phyloP scores from a whole-genome alignment of 2,113 vertebrate species.

The Rhinolophus sinicus region DNA sequence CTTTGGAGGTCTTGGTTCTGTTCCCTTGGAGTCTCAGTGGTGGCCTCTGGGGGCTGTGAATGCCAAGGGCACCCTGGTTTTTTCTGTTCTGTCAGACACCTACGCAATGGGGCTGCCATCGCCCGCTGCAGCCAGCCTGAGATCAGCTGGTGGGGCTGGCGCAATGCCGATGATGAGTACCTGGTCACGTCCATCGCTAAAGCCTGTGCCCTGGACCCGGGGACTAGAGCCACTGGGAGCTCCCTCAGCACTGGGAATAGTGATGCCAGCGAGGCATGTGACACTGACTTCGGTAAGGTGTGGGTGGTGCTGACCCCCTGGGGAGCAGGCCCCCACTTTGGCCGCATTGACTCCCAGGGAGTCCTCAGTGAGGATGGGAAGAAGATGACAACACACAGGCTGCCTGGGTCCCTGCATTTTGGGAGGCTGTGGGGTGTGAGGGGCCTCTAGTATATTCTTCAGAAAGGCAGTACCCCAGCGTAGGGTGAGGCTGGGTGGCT shows the following conservation, averaged over 20 bases:
- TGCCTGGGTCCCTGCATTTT: neutral
- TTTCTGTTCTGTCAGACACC: conserved; percentile 87
- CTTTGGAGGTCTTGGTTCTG: conserved; percentile 35
- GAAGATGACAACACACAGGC: neutral
- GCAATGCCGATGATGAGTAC: conserved; percentile 97
- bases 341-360: neutral
- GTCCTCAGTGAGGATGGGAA: neutral
- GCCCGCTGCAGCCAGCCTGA: conserved; percentile 98
- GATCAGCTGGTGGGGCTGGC: conserved; percentile 99
- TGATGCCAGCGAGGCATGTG: conserved; percentile 90
- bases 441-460: neutral
- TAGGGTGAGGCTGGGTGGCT: neutral
- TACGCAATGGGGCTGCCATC: conserved; percentile 95
- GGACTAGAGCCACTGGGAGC: conserved; percentile 77
- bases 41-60: neutral
- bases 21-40: neutral
- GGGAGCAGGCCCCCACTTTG: neutral
- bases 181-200: conserved; percentile 97
- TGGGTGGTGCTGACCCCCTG: neutral
- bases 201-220: conserved; percentile 94
- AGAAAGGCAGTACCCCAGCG: neutral
- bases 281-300: conserved; percentile 95
- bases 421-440: neutral
- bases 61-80: conserved; percentile 37
- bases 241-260: conserved; percentile 79